A percentile compares a stretch with the other conserved stretches of the same genome.
phyloP scores from a whole-genome alignment of 1,140 invertebrate species.

The Drosophila lacertosa region DNA sequence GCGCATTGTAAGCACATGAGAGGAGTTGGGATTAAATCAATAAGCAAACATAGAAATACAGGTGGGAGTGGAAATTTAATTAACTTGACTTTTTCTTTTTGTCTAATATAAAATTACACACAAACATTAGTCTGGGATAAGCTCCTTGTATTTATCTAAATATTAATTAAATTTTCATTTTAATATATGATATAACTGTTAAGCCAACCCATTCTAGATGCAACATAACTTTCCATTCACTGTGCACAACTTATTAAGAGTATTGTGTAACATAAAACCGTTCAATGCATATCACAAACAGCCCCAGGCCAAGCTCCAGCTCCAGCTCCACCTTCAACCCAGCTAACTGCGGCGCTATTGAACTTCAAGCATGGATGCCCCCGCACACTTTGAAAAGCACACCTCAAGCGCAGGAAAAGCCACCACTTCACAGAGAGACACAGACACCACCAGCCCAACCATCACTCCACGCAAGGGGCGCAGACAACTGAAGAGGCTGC shows the following conservation, averaged over 20 bases:
- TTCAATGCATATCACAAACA: constrained; percentile 44
- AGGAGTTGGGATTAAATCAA: neutral
- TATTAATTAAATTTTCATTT: too few relatives aligned
- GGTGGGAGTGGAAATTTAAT: too few relatives aligned
- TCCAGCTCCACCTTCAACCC: constrained; percentile 1
- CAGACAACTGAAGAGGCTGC: constrained; percentile 21
- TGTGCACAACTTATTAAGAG: constrained; percentile 50
- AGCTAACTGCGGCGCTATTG: constrained; percentile 44
- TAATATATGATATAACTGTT: neutral
- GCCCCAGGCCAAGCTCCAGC: neutral
- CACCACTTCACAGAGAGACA: constrained; percentile 45
- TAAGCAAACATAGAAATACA: too few relatives aligned
- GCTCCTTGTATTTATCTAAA: too few relatives aligned
- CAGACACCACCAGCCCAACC: constrained; percentile 6
- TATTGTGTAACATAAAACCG: constrained; percentile 51
- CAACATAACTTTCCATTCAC: neutral
- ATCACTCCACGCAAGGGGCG: neutral
- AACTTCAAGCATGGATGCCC: constrained; percentile 53
- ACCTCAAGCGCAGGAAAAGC: constrained; percentile 69
- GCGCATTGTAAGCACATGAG: neutral
- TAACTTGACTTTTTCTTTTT: too few relatives aligned
- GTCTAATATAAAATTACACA: too few relatives aligned
- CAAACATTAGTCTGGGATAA: too few relatives aligned
- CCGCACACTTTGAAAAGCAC: constrained; percentile 48
- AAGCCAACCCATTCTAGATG: neutral